phyloP scores from a whole-genome alignment of 1,140 invertebrate species.

The Apis dorsata region DNA sequence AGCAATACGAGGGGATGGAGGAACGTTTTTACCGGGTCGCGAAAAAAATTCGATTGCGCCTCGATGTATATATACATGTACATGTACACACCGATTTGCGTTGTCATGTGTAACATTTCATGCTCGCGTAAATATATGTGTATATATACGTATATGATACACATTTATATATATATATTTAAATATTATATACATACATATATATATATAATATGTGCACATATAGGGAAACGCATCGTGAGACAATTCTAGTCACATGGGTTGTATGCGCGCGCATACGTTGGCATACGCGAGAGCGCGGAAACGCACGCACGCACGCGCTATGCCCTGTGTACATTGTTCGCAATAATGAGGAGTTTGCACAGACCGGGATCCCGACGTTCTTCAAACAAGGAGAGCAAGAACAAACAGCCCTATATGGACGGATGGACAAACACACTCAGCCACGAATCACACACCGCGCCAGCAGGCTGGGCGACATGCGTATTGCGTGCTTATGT shows the following conservation, averaged over 20 bases:
- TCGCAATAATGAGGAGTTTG: slow-evolving; percentile 78
- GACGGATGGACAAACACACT: slow-evolving; percentile 73
- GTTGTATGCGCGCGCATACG: slow-evolving; percentile 24
- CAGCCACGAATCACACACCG: slow-evolving; percentile 68
- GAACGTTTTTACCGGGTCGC: slow-evolving; percentile 3
- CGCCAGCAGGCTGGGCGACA: slow-evolving; percentile 17
- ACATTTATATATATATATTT: no score
- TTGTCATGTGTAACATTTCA: neutral
- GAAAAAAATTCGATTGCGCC: slow-evolving; percentile 23
- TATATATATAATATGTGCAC: neutral
- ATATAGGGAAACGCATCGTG: neutral
- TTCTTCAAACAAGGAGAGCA: slow-evolving; percentile 75
- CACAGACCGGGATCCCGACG: slow-evolving; percentile 76
- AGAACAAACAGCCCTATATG: slow-evolving; percentile 72
- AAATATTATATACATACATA: neutral
- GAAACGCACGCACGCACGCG: slow-evolving; percentile 60
- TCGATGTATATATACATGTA: slow-evolving; percentile 19
- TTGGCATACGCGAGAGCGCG: neutral
- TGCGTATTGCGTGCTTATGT: slow-evolving; percentile 21
- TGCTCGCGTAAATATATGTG: no score
- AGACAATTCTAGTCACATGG: neutral
- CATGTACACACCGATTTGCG: neutral
- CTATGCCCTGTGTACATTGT: slow-evolving; percentile 69
- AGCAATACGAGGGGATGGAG: neutral
- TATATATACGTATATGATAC: neutral